These are phyloP conservation scores for Melinaea menophilus DNA, from an alignment of 2,888 invertebrate genomes.

Conservation along the genomic window DNA sequence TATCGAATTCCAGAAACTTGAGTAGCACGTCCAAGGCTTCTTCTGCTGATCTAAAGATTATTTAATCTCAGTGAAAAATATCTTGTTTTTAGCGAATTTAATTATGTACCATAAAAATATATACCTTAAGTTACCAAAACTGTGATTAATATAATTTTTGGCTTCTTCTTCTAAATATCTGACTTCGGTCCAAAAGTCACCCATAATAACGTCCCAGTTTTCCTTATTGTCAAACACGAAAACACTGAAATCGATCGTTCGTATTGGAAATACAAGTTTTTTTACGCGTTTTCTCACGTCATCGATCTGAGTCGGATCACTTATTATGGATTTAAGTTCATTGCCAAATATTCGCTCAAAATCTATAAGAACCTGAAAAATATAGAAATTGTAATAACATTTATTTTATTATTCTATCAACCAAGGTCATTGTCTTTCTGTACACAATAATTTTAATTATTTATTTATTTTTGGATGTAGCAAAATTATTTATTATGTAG, in stretches of 20 bases:
- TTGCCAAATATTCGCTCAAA: constrained; percentile 94
- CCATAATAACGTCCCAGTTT: constrained; percentile 91
- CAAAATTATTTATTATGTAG: not conserved
- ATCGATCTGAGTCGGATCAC: constrained; percentile 91
- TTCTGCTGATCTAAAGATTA: constrained; percentile 82
- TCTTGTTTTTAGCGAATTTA: not conserved
- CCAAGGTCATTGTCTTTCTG: too few species aligned
- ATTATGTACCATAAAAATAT: not conserved
- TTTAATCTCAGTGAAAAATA: not conserved
- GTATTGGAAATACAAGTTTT: constrained; percentile 84
- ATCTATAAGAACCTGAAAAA: constrained; percentile 84
- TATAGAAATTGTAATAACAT: not conserved
- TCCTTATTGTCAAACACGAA: constrained; percentile 87
- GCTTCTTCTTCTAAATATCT: constrained; percentile 87
- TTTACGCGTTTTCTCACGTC: constrained; percentile 89
- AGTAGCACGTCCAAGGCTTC: constrained; percentile 87
- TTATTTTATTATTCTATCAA: too few species aligned
- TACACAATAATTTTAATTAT: too few species aligned
- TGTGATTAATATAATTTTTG: constrained; percentile 89
- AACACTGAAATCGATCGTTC: constrained; percentile 89
- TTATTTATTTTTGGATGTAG: not conserved
- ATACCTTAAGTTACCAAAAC: constrained; percentile 86
- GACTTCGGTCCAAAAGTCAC: constrained; percentile 86
- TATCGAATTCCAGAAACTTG: constrained; percentile 88
- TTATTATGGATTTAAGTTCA: constrained; percentile 91